These are phyloP conservation scores for Arremon aurantiirostris DNA, from an alignment of 2,797 vertebrate genomes.

Conservation along the genomic window DNA sequence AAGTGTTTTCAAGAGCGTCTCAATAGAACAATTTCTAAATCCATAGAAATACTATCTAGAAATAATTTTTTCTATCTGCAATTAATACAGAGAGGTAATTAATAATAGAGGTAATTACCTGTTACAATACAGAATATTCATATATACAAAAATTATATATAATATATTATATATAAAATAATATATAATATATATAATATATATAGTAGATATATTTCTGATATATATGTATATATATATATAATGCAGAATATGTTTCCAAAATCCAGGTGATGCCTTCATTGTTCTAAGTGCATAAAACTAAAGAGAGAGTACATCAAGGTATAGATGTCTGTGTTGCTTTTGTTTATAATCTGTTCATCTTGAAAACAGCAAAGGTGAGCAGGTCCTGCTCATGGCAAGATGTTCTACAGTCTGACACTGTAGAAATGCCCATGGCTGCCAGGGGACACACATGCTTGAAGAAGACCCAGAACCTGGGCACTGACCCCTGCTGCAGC, in stretches of 20 bases:
- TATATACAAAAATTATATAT: no score
- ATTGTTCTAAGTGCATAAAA: background rate
- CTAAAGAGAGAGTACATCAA: background rate
- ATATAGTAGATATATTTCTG: no score
- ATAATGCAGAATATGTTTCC: background rate
- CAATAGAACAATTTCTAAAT: background rate
- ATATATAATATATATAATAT: no score
- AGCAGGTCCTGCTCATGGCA: background rate
- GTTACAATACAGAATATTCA: no score
- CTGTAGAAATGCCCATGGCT: background rate
- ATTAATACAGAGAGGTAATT: background rate
- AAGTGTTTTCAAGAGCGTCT: background rate
- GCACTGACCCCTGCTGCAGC: background rate
- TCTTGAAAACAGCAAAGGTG: background rate
- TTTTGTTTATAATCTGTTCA: background rate
- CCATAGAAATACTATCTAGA: background rate
- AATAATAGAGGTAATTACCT: background rate
- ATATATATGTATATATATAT: no score
- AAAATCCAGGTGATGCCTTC: background rate
- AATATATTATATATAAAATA: no score
- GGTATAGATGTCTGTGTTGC: background rate
- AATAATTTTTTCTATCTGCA: background rate
- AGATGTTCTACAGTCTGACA: background rate
- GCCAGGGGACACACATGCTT: rapidly evolving
- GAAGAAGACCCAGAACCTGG: background rate